Base-by-base conservation (phyloP, 2,797 vertebrate genomes). In the Acanthiza pusilla region DNA sequence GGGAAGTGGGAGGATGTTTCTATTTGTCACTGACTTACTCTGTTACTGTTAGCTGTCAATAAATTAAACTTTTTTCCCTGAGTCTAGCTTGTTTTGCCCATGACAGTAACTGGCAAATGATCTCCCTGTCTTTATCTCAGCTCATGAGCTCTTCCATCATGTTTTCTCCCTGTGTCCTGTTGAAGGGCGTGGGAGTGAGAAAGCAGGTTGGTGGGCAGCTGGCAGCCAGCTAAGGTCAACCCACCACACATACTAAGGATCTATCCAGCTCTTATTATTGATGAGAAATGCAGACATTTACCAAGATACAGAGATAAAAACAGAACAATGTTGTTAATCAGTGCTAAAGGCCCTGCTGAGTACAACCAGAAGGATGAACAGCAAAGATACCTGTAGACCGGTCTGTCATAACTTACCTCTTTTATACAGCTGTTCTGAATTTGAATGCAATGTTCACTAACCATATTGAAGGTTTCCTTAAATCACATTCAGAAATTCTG, bases 251-350 rank as follows among this genome's bases (percentile, higher is more conserved):
- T 18, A 58, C 16, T 65, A 4, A 72, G 17, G 38, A 27, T 43
- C 21, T 53, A 15, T 63, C 17, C 18, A 63, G 15, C 6, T 66
- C 48, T 71, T 42, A 34, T 3, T 58, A 68, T 14, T 75, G 7
- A 34, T 47, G 4, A 60, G 10, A 18, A 78, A 18, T 0, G 0
- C 29, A 50, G 32, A 51, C 4, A 34, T 16, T 76, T 82, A 42
- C 12, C 53, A 65, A 68, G 20, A 72, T 18, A 40, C 2, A 55
- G n/a, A 61, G 15, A 38, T n/a, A 48, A 68, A 79, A 60, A 1
- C 9, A 70, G 23, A 76, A 73, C 9, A 45, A 34, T 57, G 3
- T 30, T 63, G 4, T 62, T 73, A 16, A 48, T 50, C 13, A 30
- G 21, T 16, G 12, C 16, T 45, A 23, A 74, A 75, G 17, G 8